Conservation (phyloP, 2,797 vertebrate species). For the Syngnathus acus region DNA sequence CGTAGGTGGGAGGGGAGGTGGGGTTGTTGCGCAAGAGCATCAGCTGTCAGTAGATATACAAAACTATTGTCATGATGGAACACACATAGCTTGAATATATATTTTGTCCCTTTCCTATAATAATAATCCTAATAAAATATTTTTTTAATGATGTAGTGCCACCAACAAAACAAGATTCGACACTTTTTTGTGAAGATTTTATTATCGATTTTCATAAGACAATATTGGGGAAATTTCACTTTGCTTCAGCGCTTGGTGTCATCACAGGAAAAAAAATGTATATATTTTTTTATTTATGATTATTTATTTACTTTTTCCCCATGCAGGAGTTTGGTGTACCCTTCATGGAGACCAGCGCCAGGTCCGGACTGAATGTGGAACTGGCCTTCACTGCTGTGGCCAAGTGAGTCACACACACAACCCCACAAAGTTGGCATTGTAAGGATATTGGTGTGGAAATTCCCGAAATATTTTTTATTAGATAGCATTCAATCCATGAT, state of each 20-base stretch:
- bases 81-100: neutral
- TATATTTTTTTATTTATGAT: neutral
- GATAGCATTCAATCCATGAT: no score
- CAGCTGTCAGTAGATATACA: conserved; percentile 23
- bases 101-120: no score
- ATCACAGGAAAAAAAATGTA: no score
- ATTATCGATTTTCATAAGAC: no score
- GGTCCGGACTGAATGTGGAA: conserved; percentile 85
- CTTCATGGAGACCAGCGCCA: conserved; percentile 93
- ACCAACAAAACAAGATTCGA: no score
- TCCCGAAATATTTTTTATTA: no score
- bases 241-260: no score
- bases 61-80: conserved; percentile 15
- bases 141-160: no score
- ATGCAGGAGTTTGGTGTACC: conserved; percentile 86
- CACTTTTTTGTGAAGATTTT: no score
- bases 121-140: no score
- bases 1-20: conserved; percentile 4
- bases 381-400: conserved; percentile 86
- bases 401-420: conserved; percentile 73
- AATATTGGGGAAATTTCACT: no score
- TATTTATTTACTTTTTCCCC: neutral
- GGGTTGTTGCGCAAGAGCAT: conserved; percentile 4
- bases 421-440: neutral
- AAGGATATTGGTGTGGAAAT: no score